Conservation (phyloP, 2,113 vertebrate species). For the Psittacara wagleri region DNA sequence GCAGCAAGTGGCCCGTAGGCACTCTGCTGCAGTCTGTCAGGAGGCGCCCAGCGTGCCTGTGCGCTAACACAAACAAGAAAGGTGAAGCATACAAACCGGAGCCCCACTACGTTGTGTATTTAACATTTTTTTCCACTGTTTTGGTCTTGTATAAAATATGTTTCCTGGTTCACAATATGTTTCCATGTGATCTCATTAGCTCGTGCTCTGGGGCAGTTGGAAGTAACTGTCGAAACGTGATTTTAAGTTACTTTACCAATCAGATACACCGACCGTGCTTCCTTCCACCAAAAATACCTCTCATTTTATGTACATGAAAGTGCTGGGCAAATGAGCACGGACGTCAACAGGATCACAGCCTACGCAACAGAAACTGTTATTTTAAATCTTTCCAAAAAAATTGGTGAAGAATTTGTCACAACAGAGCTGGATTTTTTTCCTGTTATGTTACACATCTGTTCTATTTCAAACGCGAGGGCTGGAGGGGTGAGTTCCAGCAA, state of each 20-base stretch:
- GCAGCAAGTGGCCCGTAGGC: neutral
- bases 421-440: neutral
- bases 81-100: neutral
- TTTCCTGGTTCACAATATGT: conserved; percentile 73
- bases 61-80: neutral
- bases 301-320: conserved; percentile 32
- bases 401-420: neutral
- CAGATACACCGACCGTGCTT: conserved; percentile 28
- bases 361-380: conserved; percentile 19
- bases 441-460: conserved; percentile 42
- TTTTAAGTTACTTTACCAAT: conserved; percentile 38
- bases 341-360: conserved; percentile 58
- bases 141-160: conserved; percentile 61
- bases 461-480: neutral
- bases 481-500: conserved; percentile 53
- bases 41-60: neutral
- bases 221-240: conserved; percentile 27
- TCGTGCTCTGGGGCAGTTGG: conserved; percentile 55
- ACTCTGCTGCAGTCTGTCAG: neutral
- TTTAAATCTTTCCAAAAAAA: conserved; percentile 14
- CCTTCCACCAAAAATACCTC: conserved; percentile 61
- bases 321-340: neutral
- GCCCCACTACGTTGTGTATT: neutral
- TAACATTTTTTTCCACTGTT: conserved; percentile 70
- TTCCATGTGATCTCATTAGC: conserved; percentile 67